Base-by-base conservation (phyloP, 2,113 vertebrate genomes). In the Lagopus muta region DNA sequence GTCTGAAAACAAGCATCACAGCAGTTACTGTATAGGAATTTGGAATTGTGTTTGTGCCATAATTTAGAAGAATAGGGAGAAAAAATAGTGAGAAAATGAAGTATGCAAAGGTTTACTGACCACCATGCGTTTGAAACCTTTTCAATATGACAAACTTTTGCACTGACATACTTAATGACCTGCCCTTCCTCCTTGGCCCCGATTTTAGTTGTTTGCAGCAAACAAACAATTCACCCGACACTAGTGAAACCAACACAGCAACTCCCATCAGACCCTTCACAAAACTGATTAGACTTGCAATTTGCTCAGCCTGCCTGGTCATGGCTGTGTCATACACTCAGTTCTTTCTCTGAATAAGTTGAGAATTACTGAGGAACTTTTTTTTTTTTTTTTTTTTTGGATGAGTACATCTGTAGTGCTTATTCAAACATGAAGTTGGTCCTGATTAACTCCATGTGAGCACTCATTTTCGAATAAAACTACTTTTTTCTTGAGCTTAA, bases 281-380 rank as follows among this genome's bases (percentile, higher is more conserved):
- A 95, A 98, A 98, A 97, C 96, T 98, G 98, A 98, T 98, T 97
- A 97, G 97, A 95, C 98, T 97, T 97, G 97, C 97, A 96, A 80
- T 97, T 98, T 96, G 86, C 96, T 97, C 96, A 98, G 96, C 97
- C 93, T 96, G 94, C 93, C 93, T 95, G 92, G 92, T 97, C 94
- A 95, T 43, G 96, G 94, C 92, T 92, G 65, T 92, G 74, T 86
- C 92, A 94, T 74, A 92, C 92, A 78, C 89, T 86, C 71, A 97
- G 87, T 86, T 84, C 97, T 96, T 96, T 92, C 71, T 93, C 71
- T 94, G 66, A 95, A 79, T 92, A 96, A 96, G 97, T 93, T 77
- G 69, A 54, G 88, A 97, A 83, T 38, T 77, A 47, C 30, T 91
- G 77, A 89, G 47, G 60, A 90, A 61, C 4, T 47, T 36, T 36